Evolutionary conservation across 1,140 invertebrate genomes (phyloP).

Genomic region (Rhynchophorus ferrugineus): DNA sequence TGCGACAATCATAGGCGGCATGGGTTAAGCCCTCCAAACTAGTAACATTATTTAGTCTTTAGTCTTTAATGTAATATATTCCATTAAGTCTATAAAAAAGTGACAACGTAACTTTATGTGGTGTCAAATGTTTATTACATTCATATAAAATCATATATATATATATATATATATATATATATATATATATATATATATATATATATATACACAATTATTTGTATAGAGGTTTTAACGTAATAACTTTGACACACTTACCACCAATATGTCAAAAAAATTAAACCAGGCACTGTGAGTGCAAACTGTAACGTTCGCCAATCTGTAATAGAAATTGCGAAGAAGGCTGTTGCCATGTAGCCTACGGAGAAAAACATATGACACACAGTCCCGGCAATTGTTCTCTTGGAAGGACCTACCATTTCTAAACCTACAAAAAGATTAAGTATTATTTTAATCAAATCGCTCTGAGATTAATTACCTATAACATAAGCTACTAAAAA

Average conservation of each 20-base stretch:
- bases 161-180: no score
- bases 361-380: slow-evolving; percentile 71
- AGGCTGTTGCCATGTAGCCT: slow-evolving; percentile 65
- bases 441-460: slow-evolving; percentile 9
- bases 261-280: slow-evolving; percentile 67
- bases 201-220: no score
- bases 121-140: no score
- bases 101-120: no score
- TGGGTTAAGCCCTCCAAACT: no score
- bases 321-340: slow-evolving; percentile 62
- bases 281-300: slow-evolving; percentile 59
- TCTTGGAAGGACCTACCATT: slow-evolving; percentile 69
- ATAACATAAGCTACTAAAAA: slow-evolving; percentile 74
- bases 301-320: slow-evolving; percentile 72
- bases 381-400: slow-evolving; percentile 66
- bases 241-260: slow-evolving; percentile 54
- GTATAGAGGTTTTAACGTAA: neutral
- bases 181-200: no score
- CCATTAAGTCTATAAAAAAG: no score
- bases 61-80: no score
- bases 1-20: no score
- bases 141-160: no score
- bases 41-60: no score
- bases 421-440: slow-evolving; percentile 58
- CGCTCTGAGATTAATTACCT: slow-evolving; percentile 42